Percentiles rank a stretch among this genome's conserved stretches.
These are phyloP conservation scores for Oophaga pumilio DNA, from an alignment of 2,113 vertebrate genomes.

Conservation along the genomic window DNA sequence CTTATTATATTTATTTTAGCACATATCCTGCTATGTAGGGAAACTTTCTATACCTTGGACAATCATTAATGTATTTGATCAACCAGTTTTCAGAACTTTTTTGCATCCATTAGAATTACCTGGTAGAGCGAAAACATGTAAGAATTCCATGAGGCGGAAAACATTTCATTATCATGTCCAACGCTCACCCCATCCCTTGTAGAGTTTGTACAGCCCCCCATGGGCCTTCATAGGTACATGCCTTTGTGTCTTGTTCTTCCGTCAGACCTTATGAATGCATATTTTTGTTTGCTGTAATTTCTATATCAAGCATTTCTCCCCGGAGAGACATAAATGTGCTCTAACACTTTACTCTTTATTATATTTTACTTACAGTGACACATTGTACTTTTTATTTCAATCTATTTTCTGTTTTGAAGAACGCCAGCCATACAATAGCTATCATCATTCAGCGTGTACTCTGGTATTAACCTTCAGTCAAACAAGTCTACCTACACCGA, in stretches of 20 bases:
- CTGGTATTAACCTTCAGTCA: not conserved
- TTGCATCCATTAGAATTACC: not conserved
- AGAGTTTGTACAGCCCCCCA: not conserved
- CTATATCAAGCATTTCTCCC: not conserved
- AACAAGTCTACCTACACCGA: not conserved
- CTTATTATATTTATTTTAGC: no score
- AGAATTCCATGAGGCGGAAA: not conserved
- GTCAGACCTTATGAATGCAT: not conserved
- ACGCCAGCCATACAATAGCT: not conserved
- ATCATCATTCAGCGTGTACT: not conserved
- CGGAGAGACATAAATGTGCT: not conserved
- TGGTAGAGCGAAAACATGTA: not conserved
- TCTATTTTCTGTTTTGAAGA: slow-evolving; percentile 4
- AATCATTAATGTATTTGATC: not conserved
- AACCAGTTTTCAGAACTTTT: not conserved
- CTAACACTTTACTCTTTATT: slow-evolving; percentile 17
- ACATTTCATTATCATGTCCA: not conserved
- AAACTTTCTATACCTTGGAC: no score
- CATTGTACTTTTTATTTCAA: slow-evolving; percentile 10
- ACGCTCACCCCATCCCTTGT: not conserved
- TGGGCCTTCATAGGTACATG: not conserved
- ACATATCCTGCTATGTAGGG: no score
- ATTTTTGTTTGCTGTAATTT: not conserved
- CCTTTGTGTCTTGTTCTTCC: not conserved
- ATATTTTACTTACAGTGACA: not conserved